A percentile compares a stretch with the other conserved stretches of the same genome.
These are phyloP conservation scores for Acropternis orthonyx DNA, from an alignment of 2,797 vertebrate species.

Conservation along the genomic window DNA sequence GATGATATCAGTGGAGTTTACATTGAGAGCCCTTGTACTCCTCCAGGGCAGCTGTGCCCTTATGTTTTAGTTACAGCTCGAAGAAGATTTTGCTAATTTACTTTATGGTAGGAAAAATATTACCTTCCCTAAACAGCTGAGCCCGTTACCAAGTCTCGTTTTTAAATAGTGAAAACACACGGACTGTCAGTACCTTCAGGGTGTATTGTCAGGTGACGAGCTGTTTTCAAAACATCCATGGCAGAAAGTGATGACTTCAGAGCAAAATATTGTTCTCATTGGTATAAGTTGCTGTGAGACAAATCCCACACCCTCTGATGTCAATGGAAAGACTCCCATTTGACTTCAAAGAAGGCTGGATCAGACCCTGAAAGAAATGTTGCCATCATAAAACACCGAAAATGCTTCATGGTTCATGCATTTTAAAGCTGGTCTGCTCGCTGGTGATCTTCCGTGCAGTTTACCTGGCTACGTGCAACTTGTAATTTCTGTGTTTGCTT, in stretches of 20 bases:
- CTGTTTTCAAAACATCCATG: constrained; percentile 42
- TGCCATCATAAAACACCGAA: constrained; percentile 25
- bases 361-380: constrained; percentile 35
- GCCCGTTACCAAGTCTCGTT: constrained; percentile 25
- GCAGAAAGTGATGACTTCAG: constrained; percentile 64
- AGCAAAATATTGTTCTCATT: constrained; percentile 69
- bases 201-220: constrained; percentile 63
- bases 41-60: constrained; percentile 88
- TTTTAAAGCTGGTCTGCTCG: background rate
- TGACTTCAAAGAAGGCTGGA: constrained; percentile 54
- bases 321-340: constrained; percentile 52
- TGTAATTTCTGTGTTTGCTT: constrained; percentile 39
- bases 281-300: constrained; percentile 63
- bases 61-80: constrained; percentile 65
- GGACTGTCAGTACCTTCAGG: constrained; percentile 57
- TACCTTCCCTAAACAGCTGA: constrained; percentile 67
- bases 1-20: constrained; percentile 97
- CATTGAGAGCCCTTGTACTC: constrained; percentile 85
- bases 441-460: background rate
- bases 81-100: constrained; percentile 70
- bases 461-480: constrained; percentile 48
- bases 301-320: constrained; percentile 66
- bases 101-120: constrained; percentile 69
- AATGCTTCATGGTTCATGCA: constrained; percentile 7
- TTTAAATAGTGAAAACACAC: constrained; percentile 45